Evolutionary conservation across 1,140 invertebrate genomes (phyloP), one percentile per base, ranked within the genome.

Genomic region (Piezodorus guildinii): DNA sequence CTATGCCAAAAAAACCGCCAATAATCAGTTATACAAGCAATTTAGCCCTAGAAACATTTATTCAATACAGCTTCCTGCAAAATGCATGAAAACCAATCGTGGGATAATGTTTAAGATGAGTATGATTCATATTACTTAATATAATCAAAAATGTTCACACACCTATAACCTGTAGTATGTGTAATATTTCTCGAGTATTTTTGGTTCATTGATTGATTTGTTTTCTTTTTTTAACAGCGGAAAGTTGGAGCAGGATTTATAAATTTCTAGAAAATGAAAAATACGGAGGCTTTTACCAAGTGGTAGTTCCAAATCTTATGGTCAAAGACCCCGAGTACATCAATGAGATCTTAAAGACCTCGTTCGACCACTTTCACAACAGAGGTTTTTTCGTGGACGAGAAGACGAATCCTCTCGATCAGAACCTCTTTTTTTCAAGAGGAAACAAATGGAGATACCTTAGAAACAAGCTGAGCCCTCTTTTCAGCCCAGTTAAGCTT

Each of bases 211-310:
- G n/a, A n/a, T n/a, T 30, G 27, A 39, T 39, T 39, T 39, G 34
- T 39, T 39, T 12, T 10, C 34, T 39, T 39, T 39, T 39, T 39
- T 39, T 39, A 10, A 12, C 9, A 39, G 34, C 34, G 6, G 34
- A 39, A 12, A 39, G 34, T 12, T 39, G 34, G 6, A 10, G 12
- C 9, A 51, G 49, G 6, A 8, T 17, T 51, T 51, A 19, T 51
- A 23, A 51, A 51, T 6, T 6, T 6, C 16, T 19, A 12, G 21
- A 19, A 51, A 59, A 52, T 54, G 16, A 66, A 10, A 59, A 23
- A 1, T 68, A 68, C 17, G 17, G 17, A 6, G 49, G 17, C 10
- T 51, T 51, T 51, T 19, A 30, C 49, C 49, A 51, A 5, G 5
- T n/a, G 8, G 8, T 51, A 4, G 5, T 19, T 51, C 49, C 49